Evolutionary conservation across 2,888 invertebrate species (phyloP), one percentile per base, ranked within the genome.

Genomic region (Stenodera caucasica): DNA sequence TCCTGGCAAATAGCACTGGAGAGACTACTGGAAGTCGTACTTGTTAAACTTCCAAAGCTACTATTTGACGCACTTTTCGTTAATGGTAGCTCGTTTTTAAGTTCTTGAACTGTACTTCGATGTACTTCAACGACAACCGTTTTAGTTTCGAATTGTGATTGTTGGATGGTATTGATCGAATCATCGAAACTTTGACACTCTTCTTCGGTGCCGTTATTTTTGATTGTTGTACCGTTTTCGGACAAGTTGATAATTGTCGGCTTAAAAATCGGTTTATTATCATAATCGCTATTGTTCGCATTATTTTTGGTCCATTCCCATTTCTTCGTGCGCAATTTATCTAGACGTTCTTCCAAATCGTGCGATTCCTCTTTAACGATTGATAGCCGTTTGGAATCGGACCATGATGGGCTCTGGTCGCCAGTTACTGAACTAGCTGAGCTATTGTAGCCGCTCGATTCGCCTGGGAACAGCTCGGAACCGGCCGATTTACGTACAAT

Each of bases 371-470:
- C 90, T 32, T 89, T 87, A 12, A 91, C 90, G 61, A 90, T 88
- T 2, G 90, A 90, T 33, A 91, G 81, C 0, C 90, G 81, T 69
- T 88, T 85, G 2, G 84, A 82, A 63, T 89, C 84, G 0, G 87
- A 86, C 75, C 89, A 89, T 45, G 89, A 88, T 11, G 84, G 85
- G 74, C 87, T 88, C 67, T 89, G 85, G 74, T 91, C 92, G 4
- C 87, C 88, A 0, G 91, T 91, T 1, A 91, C 88, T 26, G 90
- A 90, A 65, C 91, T 91, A n/a, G 91, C 90, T 0, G 91, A 91
- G 73, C 91, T 91, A 75, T 92, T 91, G 81, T 92, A 92, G 7
- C 92, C 92, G 58, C 90, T 91, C 52, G 91, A 91, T 80, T 91
- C 91, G 8, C 90, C 90, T 0, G 91, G 90, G 72, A 91, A 91